Percentiles rank a stretch among this genome's conserved stretches.
Evolutionary conservation across 2,888 invertebrate species (phyloP).

Genomic region (Hemistola chrysoprasaria): DNA sequence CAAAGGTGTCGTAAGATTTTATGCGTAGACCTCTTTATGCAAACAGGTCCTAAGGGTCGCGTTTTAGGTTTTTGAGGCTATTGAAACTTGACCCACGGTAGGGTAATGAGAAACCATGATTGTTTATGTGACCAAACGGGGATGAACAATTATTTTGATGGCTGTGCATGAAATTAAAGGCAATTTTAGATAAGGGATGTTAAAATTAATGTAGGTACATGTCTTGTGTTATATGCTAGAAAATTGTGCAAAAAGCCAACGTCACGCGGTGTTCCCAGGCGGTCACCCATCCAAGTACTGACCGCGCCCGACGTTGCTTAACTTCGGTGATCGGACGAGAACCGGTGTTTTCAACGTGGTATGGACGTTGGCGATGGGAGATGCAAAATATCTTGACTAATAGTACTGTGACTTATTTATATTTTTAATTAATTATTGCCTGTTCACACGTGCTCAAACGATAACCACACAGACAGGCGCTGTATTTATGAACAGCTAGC

Average conservation of each 20-base stretch:
- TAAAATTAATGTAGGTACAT: not conserved
- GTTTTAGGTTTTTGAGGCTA: slow-evolving; percentile 73
- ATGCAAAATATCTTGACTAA: too few relatives aligned
- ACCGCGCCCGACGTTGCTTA: slow-evolving; percentile 69
- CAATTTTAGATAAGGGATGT: slow-evolving; percentile 2
- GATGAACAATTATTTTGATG: slow-evolving; percentile 38
- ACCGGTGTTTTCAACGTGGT: too few relatives aligned
- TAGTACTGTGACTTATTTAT: too few relatives aligned
- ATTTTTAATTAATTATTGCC: too few relatives aligned
- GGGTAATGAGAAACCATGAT: slow-evolving; percentile 36
- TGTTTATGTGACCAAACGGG: slow-evolving; percentile 51
- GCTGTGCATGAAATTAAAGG: not conserved
- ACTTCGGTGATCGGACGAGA: slow-evolving; percentile 49
- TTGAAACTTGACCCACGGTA: slow-evolving; percentile 71
- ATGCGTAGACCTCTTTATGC: slow-evolving; percentile 72
- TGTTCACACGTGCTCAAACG: too few relatives aligned
- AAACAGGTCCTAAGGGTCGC: slow-evolving; percentile 72
- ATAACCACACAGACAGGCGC: too few relatives aligned
- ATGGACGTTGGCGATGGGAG: not conserved
- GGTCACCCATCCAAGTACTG: slow-evolving; percentile 60
- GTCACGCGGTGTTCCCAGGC: slow-evolving; percentile 52
- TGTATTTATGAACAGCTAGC: too few relatives aligned
- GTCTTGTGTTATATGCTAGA: too few relatives aligned
- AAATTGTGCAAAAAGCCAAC: slow-evolving; percentile 52
- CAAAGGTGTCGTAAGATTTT: slow-evolving; percentile 76